A percentile compares a stretch with the other conserved stretches of the same genome.
Conservation (phyloP, 2,797 vertebrate genomes). For the Molossus alvarezi region DNA sequence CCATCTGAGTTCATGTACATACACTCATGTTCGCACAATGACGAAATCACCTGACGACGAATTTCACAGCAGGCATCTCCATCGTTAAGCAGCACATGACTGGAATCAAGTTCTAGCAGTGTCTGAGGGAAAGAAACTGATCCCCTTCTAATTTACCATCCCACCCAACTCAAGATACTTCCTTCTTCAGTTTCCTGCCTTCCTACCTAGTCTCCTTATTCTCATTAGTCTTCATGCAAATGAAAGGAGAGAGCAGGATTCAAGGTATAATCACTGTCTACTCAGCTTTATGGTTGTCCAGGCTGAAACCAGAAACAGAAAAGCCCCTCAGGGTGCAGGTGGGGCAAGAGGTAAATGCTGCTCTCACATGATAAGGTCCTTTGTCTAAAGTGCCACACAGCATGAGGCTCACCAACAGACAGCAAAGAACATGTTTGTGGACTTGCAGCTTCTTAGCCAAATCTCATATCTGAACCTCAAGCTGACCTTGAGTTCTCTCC, state of each 20-base stretch:
- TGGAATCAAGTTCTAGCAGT: conserved; percentile 17
- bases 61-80: not conserved
- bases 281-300: not conserved
- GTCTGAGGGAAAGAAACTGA: not conserved
- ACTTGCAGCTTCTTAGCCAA: not conserved
- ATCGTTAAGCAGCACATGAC: not conserved
- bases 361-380: not conserved
- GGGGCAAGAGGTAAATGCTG: not conserved
- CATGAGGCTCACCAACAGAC: not conserved
- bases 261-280: not conserved
- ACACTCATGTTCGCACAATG: not conserved
- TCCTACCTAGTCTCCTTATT: not conserved
- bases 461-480: not conserved
- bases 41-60: not conserved
- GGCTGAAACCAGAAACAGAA: not conserved
- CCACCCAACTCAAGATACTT: not conserved
- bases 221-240: not conserved
- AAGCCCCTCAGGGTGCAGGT: not conserved
- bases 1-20: not conserved
- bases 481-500: not conserved
- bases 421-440: not conserved
- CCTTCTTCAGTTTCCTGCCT: not conserved
- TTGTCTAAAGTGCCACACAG: not conserved
- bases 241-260: not conserved
- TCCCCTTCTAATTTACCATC: not conserved